Evolutionary conservation across 2,797 vertebrate species (phyloP), one percentile per base, ranked within the genome.

Genomic region (Neosalanx taihuensis): DNA sequence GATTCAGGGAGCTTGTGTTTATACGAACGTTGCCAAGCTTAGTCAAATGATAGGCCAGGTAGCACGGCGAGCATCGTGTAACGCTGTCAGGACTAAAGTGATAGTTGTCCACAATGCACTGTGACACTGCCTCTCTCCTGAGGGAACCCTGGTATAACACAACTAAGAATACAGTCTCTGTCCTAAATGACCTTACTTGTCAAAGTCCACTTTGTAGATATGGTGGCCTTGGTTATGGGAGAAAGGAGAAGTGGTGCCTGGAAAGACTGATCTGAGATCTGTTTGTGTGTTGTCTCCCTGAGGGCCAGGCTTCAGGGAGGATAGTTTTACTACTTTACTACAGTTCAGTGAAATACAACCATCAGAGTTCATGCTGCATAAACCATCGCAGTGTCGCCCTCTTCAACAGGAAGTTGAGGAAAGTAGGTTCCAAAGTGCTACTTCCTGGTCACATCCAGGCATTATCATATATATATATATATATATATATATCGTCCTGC

Each of bases 21-120:
- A 64, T 49, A 53, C 60, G 53, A 66, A 71, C 79, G 71, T 83
- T 78, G 82, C 77, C 67, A 4, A 29, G 72, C 62, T 57, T 51
- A 17, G 63, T 17, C 41, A 67, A 77, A 65, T 64, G 73, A 4
- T 64, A 57, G 79, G 81, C 84, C 81, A 71, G 78, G 78, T 86
- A 87, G 89, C 85, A 87, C 80, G 83, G 82, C 66, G 82, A 83
- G 81, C 86, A 70, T 89, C 83, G 26, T 83, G 79, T 84, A 86
- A 83, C 86, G 64, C 75, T 83, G 79, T 86, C 85, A 83, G 87
- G 85, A 85, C 80, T 68, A 75, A 86, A 81, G 83, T 77, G 86
- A 81, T 83, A 83, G 78, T 80, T 82, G 86, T 83, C 85, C 75
- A 78, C 57, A 60, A 79, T 81, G 82, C 79, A 83, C 83, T 84